Evolutionary conservation across 2,113 vertebrate species (phyloP).

Genomic region (Corythornis cristatus): DNA sequence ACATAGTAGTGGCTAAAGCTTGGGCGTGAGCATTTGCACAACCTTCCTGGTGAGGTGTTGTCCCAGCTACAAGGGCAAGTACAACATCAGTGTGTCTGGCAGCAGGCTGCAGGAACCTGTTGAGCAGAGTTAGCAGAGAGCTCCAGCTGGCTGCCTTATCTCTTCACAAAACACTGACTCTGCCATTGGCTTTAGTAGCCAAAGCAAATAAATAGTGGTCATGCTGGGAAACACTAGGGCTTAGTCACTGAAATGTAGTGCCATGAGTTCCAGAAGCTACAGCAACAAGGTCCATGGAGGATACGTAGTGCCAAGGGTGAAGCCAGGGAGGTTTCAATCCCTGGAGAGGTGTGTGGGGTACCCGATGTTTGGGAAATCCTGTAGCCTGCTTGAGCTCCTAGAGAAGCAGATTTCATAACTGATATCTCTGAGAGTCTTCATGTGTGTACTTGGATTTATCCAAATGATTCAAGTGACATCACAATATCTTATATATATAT

Average conservation of each 20-base stretch:
- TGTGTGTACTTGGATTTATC: neutral
- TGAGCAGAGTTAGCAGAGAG: neutral
- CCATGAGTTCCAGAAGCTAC: neutral
- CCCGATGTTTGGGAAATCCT: neutral
- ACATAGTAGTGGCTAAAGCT: neutral
- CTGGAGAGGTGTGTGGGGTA: neutral
- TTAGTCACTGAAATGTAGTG: neutral
- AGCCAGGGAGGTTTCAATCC: neutral
- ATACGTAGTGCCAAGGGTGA: neutral
- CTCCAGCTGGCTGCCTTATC: neutral
- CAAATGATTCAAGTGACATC: neutral
- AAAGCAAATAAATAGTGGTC: neutral
- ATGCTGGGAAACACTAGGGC: neutral
- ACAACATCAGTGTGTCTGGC: neutral
- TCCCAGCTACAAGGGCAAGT: neutral
- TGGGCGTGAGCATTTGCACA: neutral
- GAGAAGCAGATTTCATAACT: neutral
- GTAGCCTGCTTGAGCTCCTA: neutral
- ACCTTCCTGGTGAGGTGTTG: neutral
- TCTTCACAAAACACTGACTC: neutral
- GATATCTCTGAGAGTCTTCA: neutral
- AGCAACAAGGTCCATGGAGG: neutral
- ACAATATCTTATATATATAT: neutral
- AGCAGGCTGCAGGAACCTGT: neutral
- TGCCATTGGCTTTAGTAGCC: neutral